A percentile compares a stretch with the other conserved stretches of the same genome.
These are phyloP conservation scores for Rhodophaea formosa DNA, from an alignment of 2,888 invertebrate species.

Conservation along the genomic window DNA sequence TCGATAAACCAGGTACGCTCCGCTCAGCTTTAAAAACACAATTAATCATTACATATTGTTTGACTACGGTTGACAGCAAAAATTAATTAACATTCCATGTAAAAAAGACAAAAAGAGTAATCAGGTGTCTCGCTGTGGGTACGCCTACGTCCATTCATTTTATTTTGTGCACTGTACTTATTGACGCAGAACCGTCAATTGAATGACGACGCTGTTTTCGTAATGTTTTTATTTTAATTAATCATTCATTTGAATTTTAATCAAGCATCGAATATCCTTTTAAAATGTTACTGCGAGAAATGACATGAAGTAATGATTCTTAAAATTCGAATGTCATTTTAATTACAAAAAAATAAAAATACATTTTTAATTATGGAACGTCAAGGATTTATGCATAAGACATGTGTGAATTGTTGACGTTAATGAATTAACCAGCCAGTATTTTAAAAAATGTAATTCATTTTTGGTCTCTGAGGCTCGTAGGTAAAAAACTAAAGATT, in stretches of 20 bases:
- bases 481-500: constrained; percentile 27
- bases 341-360: constrained; percentile 1
- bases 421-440: neutral
- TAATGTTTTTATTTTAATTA: constrained; percentile 8
- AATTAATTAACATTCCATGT: constrained; percentile 78
- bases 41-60: constrained; percentile 76
- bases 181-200: constrained; percentile 31
- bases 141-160: constrained; percentile 74
- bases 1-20: constrained; percentile 38
- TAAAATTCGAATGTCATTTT: constrained; percentile 9
- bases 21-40: constrained; percentile 48
- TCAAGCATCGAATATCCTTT: constrained; percentile 10
- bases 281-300: constrained; percentile 16
- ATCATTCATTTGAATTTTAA: constrained; percentile 8
- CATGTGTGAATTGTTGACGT: neutral
- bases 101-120: constrained; percentile 67
- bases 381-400: neutral
- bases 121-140: constrained; percentile 65
- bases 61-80: constrained; percentile 73
- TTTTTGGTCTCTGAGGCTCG: constrained; percentile 26
- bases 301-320: neutral
- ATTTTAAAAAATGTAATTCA: neutral
- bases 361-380: constrained; percentile 2
- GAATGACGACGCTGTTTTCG: constrained; percentile 9
- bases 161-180: constrained; percentile 60